Percentiles rank a stretch among this genome's conserved stretches.
These are phyloP conservation scores for Casuarius casuarius DNA, from an alignment of 2,113 vertebrate species.

Conservation along the genomic window DNA sequence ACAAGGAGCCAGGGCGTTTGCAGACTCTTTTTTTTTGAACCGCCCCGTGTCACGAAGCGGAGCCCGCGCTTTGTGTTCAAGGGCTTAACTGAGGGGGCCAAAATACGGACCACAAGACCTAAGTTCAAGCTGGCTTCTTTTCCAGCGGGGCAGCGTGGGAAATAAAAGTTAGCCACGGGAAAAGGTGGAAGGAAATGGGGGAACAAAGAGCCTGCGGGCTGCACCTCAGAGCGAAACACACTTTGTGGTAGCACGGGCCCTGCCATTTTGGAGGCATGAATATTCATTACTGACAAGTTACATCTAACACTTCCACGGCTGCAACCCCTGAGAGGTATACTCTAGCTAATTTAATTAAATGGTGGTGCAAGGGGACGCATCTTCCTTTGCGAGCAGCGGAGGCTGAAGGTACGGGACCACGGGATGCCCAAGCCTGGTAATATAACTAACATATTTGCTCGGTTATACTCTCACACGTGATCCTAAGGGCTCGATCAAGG, in stretches of 20 bases:
- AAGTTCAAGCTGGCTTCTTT: not conserved
- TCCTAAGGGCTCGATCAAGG: not conserved
- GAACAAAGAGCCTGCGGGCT: not conserved
- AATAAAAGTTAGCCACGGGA: constrained; percentile 2
- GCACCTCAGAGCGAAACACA: not conserved
- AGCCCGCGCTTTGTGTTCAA: not conserved
- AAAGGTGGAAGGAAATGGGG: not conserved
- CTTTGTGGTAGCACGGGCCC: not conserved
- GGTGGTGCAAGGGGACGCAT: not conserved
- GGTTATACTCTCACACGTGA: not conserved
- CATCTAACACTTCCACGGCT: not conserved
- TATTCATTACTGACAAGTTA: not conserved
- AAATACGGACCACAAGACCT: not conserved
- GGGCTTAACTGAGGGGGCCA: not conserved
- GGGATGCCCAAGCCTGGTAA: not conserved
- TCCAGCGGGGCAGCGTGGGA: not conserved
- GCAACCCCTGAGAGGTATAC: constrained; percentile 35
- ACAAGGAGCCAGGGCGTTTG: not conserved
- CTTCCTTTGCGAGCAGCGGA: fast-evolving
- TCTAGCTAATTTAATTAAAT: constrained; percentile 47
- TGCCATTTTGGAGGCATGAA: constrained; percentile 31
- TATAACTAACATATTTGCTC: fast-evolving
- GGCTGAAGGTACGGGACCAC: not conserved
- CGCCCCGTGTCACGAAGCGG: fast-evolving
- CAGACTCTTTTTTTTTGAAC: not conserved